Conservation (phyloP, 2,888 invertebrate species). For the Phalera bucephala region DNA sequence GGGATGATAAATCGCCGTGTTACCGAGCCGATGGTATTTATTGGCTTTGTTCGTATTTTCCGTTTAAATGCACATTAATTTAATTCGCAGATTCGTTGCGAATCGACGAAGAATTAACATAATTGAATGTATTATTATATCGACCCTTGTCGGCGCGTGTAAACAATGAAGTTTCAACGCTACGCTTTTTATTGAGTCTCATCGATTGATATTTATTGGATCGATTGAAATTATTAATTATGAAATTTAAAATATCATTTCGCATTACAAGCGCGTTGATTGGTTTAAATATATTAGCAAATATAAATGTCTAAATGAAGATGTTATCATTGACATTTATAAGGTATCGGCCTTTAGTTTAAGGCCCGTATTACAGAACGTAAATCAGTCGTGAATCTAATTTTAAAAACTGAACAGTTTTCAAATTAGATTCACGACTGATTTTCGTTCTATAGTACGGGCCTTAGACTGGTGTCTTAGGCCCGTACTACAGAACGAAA, state of each 20-base stretch:
- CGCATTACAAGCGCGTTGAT: slow-evolving; percentile 7
- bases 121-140: slow-evolving; percentile 70
- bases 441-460: no score
- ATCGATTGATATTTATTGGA: slow-evolving; percentile 1
- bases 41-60: slow-evolving; percentile 75
- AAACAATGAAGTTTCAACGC: slow-evolving; percentile 38
- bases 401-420: no score
- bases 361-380: no score
- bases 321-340: slow-evolving; percentile 13
- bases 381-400: no score
- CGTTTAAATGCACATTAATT: slow-evolving; percentile 77
- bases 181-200: slow-evolving; percentile 35
- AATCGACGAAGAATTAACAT: slow-evolving; percentile 76
- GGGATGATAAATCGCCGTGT: slow-evolving; percentile 68
- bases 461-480: no score
- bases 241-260: slow-evolving; percentile 2
- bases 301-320: slow-evolving; percentile 4
- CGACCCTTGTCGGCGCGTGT: slow-evolving; percentile 48
- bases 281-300: slow-evolving; percentile 9
- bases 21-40: slow-evolving; percentile 53
- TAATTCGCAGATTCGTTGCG: slow-evolving; percentile 75
- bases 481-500: no score
- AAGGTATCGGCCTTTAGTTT: no score
- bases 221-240: background rate
- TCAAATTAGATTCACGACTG: no score